Evolutionary conservation across 2,888 invertebrate genomes (phyloP).

Genomic region (Aethes cnicana): DNA sequence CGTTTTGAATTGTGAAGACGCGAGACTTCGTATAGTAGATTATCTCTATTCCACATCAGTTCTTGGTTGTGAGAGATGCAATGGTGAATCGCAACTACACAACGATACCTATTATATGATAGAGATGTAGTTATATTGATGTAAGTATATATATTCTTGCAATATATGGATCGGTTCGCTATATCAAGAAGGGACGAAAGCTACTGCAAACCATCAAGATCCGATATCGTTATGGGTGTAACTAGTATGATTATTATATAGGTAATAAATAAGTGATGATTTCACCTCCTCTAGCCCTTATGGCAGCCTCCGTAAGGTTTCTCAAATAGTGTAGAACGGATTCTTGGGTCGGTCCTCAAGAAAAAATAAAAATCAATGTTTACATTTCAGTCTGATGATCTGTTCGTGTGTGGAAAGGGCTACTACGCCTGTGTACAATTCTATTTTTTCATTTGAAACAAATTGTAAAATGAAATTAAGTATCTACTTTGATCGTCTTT

Average conservation of each 20-base stretch:
- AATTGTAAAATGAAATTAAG: slow-evolving; percentile 16
- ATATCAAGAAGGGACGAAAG: slow-evolving; percentile 22
- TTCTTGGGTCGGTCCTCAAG: slow-evolving; percentile 68
- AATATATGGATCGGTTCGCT: slow-evolving; percentile 29
- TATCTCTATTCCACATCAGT: no score
- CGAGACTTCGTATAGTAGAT: no score
- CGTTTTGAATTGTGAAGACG: no score
- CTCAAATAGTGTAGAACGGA: slow-evolving; percentile 66
- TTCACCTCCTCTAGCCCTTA: slow-evolving; percentile 66
- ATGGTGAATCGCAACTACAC: slow-evolving; percentile 21
- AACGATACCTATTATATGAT: slow-evolving; percentile 19
- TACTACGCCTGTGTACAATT: slow-evolving; percentile 16
- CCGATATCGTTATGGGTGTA: slow-evolving; percentile 28
- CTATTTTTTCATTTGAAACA: no score
- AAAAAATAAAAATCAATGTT: slow-evolving; percentile 55
- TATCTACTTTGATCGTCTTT: not conserved
- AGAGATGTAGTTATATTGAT: no score
- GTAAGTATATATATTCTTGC: not conserved
- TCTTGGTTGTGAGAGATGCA: no score
- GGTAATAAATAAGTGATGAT: slow-evolving; percentile 49
- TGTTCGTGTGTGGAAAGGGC: slow-evolving; percentile 25
- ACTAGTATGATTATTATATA: slow-evolving; percentile 43
- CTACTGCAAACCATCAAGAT: slow-evolving; percentile 26
- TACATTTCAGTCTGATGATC: slow-evolving; percentile 39
- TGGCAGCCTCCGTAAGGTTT: slow-evolving; percentile 64